A percentile compares a stretch with the other conserved stretches of the same genome.
Conservation (phyloP, 2,888 invertebrate species). For the Argynnis bischoffii region DNA sequence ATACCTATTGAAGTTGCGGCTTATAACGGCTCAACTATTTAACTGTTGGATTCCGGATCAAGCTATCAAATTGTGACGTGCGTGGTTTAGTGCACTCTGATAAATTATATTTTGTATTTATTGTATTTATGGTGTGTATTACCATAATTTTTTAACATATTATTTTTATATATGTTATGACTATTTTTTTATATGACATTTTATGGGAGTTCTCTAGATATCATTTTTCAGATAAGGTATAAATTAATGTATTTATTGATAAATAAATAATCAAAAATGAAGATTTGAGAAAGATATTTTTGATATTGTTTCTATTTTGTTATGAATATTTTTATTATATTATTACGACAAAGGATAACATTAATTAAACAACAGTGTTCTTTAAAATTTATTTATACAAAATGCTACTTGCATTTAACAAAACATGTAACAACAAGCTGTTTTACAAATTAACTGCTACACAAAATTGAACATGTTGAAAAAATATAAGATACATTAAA, state of each 20-base stretch:
- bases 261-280: background rate
- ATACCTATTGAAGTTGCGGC: constrained; percentile 48
- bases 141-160: background rate
- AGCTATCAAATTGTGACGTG: constrained; percentile 38
- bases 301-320: too few species aligned
- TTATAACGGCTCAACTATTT: constrained; percentile 45
- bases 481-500: constrained; percentile 41
- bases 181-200: background rate
- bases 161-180: background rate
- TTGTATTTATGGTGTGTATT: constrained; percentile 3
- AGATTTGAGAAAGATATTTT: background rate
- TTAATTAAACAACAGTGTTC: constrained; percentile 46
- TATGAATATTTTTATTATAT: background rate
- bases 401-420: constrained; percentile 69
- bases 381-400: constrained; percentile 75
- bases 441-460: constrained; percentile 60
- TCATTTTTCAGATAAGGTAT: too few species aligned
- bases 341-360: background rate
- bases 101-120: constrained; percentile 22
- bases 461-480: constrained; percentile 53
- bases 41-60: constrained; percentile 39
- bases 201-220: too few species aligned
- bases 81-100: constrained; percentile 28
- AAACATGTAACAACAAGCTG: constrained; percentile 57
- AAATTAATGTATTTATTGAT: too few species aligned